Base-by-base conservation (phyloP, 2,113 vertebrate genomes). In the Gasterosteus nipponicus region DNA sequence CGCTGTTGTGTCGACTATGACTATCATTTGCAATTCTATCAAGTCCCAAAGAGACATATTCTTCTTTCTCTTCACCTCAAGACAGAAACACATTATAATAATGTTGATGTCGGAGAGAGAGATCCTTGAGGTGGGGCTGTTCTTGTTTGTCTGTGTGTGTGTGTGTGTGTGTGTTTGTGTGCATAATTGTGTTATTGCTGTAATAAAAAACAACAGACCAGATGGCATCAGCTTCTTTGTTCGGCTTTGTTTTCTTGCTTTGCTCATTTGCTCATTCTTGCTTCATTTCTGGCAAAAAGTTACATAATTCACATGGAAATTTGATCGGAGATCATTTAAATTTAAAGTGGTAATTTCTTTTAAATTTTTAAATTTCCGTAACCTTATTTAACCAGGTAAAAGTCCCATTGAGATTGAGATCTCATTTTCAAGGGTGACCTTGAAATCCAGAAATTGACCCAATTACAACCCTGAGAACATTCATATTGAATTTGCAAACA, bases 11-110 rank as follows among this genome's bases (percentile, higher is more conserved):
- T 81, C 76, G 49, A 16, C 76, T 66, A 54, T 35, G 49, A 38
- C 58, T 72, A 47, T 75, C 73, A 90, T 87, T 89, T 83, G 78
- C 82, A 88, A 85, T 89, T 89, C 80, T 73, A 84, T 83, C 44
- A 82, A 86, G 54, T 86, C 75, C 77, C 82, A 85, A 78, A 86
- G 76, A 85, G 88, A 80, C 80, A 71, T 29, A 74, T 62, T 72
- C 73, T 63, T 78, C 78, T 74, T 85, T 83, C 60, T 83, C 49
- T 73, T 85, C 73, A 78, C 79, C 82, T 82, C 39, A 56, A 80
- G 70, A 82, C 66, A 69, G 81, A 84, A 82, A 73, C 63, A 49
- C 60, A 80, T 85, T 82, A 84, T 73, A 82, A 78, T 69, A 78
- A 58, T 73, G 75, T 79, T 72, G 78, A 60, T 80, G 78, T 89